phyloP scores from a whole-genome alignment of 92 coral and sea anemone genomes.

The Palythoa grandiflora region DNA sequence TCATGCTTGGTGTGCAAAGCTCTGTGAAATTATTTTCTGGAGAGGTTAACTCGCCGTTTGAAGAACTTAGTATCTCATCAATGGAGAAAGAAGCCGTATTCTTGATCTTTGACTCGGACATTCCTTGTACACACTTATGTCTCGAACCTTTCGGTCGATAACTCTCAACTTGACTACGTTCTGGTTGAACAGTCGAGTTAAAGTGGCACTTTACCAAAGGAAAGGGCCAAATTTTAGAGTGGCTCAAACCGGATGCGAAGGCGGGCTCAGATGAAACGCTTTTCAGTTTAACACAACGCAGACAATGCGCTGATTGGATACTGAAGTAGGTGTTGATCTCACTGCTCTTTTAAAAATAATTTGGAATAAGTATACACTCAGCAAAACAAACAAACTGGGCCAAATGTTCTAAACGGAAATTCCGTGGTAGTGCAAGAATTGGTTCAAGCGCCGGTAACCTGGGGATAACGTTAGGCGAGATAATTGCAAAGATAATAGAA shows the following conservation, averaged over 20 bases:
- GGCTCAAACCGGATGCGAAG: conserved; percentile 80
- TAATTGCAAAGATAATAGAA: conserved; percentile 15
- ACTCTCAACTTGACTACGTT: conserved; percentile 28
- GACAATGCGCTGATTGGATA: conserved; percentile 83
- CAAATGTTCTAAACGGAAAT: conserved; percentile 91
- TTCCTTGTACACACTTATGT: conserved; percentile 6
- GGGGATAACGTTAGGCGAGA: not conserved
- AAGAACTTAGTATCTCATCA: conserved; percentile 78
- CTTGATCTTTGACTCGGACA: conserved; percentile 43
- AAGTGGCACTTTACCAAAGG: conserved; percentile 50
- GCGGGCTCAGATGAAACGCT: conserved; percentile 89
- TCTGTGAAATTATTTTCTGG: conserved; percentile 7
- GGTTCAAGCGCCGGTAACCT: not conserved
- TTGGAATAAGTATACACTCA: conserved; percentile 94
- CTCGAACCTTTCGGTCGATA: conserved; percentile 33
- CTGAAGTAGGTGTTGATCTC: conserved; percentile 90
- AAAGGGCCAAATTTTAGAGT: conserved; percentile 41
- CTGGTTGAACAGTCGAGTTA: conserved; percentile 41
- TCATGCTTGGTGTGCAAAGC: conserved; percentile 15
- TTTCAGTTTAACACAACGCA: conserved; percentile 89
- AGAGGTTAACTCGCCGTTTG: conserved; percentile 18
- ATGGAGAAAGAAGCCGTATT: conserved; percentile 76
- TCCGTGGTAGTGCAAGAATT: conserved; percentile 90
- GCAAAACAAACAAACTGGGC: conserved; percentile 87
- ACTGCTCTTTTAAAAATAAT: conserved; percentile 90